Evolutionary conservation across 1,140 invertebrate genomes (phyloP), one percentile per base, ranked within the genome.

Genomic region (Brachionus calyciflorus): DNA sequence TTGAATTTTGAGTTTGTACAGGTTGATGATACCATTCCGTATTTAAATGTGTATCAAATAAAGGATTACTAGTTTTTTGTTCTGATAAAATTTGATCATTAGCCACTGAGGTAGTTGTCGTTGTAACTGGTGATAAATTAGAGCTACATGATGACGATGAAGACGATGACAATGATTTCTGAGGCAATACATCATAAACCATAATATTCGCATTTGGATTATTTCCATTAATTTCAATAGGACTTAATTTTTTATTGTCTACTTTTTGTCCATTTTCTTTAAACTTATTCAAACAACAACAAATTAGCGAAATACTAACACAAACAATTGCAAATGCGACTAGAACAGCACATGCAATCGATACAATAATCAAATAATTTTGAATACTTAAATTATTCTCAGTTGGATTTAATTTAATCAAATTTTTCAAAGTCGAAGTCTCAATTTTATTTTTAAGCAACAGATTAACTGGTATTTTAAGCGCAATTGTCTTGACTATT

Each of bases 111-210:
- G 60, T 65, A 14, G 60, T 65, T n/a, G 60, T 65, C 10, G 60
- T 65, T 37, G 60, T 65, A 2, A 65, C 60, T 26, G 60, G 60
- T 9, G 60, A 65, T 24, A 65, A 44, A 65, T 65, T 65, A 24
- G 60, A 65, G 17, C 37, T 44, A 65, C 60, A 65, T 21, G 60
- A 65, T 19, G 60, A 44, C 4, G 60, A 65, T 44, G 60, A 65
- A 5, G 60, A 65, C 1, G 60, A 65, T 0, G 37, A 19, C 21
- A 65, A 65, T 1, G 60, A 65, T 10, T 65, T 65, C 44, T 37
- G 21, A 7, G 60, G 60, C 24, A 65, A 44, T 10, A 65, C 60
- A 44, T 65, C 60, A 65, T 65, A 65, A 0, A 65, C 60, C 60
- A 65, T 65, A 14, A 65, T 65, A n/a, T 65, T 65, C 3, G 60